Evolutionary conservation across 2,888 invertebrate species (phyloP).

Genomic region (Micoletzkya japonica): DNA sequence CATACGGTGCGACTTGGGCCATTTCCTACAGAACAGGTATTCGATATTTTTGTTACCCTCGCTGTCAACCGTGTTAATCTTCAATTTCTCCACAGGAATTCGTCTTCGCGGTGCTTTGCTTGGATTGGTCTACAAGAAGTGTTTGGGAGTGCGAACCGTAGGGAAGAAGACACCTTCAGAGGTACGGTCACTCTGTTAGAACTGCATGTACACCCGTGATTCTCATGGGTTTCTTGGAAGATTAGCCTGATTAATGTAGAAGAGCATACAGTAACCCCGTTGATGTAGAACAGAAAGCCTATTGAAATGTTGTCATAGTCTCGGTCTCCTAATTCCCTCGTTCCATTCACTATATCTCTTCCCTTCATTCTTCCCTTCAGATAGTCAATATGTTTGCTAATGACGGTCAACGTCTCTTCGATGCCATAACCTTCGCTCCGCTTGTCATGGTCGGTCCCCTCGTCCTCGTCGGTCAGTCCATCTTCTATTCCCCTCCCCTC

Average conservation of each 20-base stretch:
- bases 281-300: too few species aligned
- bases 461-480: constrained; percentile 58
- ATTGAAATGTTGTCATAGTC: too few species aligned
- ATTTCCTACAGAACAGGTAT: constrained; percentile 60
- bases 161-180: constrained; percentile 65
- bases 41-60: not conserved
- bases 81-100: constrained; percentile 57
- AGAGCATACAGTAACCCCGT: too few species aligned
- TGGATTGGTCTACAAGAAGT: constrained; percentile 65
- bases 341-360: too few species aligned
- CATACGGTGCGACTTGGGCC: constrained; percentile 65
- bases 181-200: too few species aligned
- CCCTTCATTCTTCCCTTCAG: constrained; percentile 43
- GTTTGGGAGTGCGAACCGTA: constrained; percentile 62
- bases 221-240: too few species aligned
- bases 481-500: not conserved
- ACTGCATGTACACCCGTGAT: too few species aligned
- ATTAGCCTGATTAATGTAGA: too few species aligned
- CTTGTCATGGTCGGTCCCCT: constrained; percentile 65
- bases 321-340: too few species aligned
- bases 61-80: not conserved
- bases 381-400: constrained; percentile 67
- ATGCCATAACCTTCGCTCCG: constrained; percentile 65
- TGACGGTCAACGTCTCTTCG: constrained; percentile 67
- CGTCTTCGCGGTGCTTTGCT: constrained; percentile 65